Evolutionary conservation across 1,140 invertebrate genomes (phyloP).

Genomic region (Drosophila funebris): DNA sequence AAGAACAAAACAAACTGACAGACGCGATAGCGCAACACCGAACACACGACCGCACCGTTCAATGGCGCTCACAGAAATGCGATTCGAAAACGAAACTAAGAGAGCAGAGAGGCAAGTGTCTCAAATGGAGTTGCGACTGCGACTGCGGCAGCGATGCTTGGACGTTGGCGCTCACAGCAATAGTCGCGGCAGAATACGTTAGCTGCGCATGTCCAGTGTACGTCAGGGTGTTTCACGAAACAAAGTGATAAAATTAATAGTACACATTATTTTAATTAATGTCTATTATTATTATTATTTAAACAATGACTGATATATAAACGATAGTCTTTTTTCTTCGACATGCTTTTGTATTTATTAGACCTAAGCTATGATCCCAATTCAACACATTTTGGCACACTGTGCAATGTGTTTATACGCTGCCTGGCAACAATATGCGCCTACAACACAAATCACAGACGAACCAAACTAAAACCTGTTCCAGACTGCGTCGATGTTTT

Average conservation of each 20-base stretch:
- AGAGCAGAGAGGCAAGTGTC: conserved; percentile 26
- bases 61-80: conserved; percentile 36
- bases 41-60: conserved; percentile 47
- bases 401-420: conserved; percentile 23
- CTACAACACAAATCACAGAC: conserved; percentile 54
- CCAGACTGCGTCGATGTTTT: conserved; percentile 33
- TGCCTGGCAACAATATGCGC: conserved; percentile 54
- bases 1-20: conserved; percentile 27
- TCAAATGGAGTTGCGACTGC: conserved; percentile 25
- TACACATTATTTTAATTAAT: background rate
- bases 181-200: conserved; percentile 5
- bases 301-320: background rate
- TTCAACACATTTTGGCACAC: conserved; percentile 12
- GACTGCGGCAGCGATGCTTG: conserved; percentile 11
- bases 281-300: background rate
- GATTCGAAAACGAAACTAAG: conserved; percentile 19
- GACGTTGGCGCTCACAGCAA: conserved; percentile 13
- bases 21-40: conserved; percentile 30
- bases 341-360: no score
- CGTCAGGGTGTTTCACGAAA: conserved; percentile 24
- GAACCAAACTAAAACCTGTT: conserved; percentile 53
- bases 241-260: background rate
- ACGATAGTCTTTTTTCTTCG: background rate
- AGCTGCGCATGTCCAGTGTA: conserved; percentile 52
- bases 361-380: no score